Percentiles rank a stretch among this genome's conserved stretches.
Evolutionary conservation across 2,797 vertebrate genomes (phyloP).

Genomic region (Pangasius krempfi): DNA sequence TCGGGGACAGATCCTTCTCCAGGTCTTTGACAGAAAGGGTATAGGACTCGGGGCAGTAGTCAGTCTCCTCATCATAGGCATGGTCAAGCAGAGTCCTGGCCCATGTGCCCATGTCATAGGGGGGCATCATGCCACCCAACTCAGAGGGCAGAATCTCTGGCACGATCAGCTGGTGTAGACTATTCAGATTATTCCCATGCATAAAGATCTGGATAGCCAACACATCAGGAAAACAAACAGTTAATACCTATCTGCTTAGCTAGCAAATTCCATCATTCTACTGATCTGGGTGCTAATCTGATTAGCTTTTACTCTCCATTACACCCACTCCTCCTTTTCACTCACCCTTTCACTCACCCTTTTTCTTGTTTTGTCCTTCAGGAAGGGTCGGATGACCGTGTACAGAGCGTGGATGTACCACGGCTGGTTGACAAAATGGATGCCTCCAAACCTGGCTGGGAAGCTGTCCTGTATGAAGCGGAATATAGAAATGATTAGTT

Average conservation of each 20-base stretch:
- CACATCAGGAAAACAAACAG: conserved; percentile 5
- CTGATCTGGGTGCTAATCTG: conserved; percentile 30
- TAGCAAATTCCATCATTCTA: conserved; percentile 1
- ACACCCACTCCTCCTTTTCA: neutral
- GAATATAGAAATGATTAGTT: conserved; percentile 24
- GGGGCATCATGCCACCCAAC: conserved; percentile 96
- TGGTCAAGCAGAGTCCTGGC: conserved; percentile 95
- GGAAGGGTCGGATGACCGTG: conserved; percentile 95
- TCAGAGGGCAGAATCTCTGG: conserved; percentile 97
- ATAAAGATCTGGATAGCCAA: conserved; percentile 89
- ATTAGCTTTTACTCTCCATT: neutral
- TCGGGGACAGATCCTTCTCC: conserved; percentile 87
- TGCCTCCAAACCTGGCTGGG: conserved; percentile 95
- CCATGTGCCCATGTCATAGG: conserved; percentile 98
- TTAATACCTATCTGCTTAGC: neutral
- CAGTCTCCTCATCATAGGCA: conserved; percentile 94
- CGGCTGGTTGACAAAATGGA: conserved; percentile 98
- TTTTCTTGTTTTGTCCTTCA: conserved; percentile 98
- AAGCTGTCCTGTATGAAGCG: conserved; percentile 88
- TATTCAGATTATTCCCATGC: conserved; percentile 98
- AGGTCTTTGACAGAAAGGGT: conserved; percentile 86
- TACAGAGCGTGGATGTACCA: conserved; percentile 99
- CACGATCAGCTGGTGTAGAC: conserved; percentile 94
- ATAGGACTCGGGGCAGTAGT: conserved; percentile 89
- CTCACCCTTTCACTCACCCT: conserved; percentile 77